These are phyloP conservation scores for Megaceryle alcyon DNA, from an alignment of 2,797 vertebrate species.

Conservation along the genomic window DNA sequence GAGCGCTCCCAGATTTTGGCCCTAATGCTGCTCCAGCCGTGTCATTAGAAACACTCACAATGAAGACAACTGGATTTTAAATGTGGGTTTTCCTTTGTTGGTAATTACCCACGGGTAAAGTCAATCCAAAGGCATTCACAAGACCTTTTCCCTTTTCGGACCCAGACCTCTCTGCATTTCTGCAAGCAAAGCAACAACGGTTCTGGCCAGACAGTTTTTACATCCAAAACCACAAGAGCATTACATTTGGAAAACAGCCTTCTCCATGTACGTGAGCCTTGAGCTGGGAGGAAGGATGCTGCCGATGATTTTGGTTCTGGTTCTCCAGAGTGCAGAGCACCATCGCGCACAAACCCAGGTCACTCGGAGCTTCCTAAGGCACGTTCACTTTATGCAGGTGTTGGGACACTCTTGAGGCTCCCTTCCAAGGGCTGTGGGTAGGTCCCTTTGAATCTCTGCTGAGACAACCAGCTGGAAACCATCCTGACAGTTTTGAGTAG, in stretches of 20 bases:
- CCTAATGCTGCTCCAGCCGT: background rate
- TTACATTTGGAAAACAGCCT: constrained; percentile 27
- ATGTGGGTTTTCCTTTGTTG: background rate
- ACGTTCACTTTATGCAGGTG: rapidly evolving
- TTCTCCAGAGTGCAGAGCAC: background rate
- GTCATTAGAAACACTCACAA: background rate
- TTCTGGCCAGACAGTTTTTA: constrained; percentile 76
- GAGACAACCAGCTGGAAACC: background rate
- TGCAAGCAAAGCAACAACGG: constrained; percentile 64
- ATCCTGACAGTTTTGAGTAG: background rate
- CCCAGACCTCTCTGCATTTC: constrained; percentile 49
- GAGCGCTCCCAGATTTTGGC: background rate
- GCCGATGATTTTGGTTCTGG: background rate
- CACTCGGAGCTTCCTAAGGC: background rate
- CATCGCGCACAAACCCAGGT: background rate
- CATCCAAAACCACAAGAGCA: constrained; percentile 76
- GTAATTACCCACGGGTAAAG: background rate
- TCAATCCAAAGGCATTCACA: background rate
- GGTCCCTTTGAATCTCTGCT: background rate
- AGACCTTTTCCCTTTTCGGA: background rate
- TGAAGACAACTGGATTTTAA: background rate
- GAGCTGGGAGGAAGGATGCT: background rate
- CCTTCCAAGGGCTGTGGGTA: background rate
- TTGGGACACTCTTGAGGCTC: background rate
- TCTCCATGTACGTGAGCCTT: constrained; percentile 72